phyloP scores from a whole-genome alignment of 1,140 invertebrate species.

The Druon quercuslanigerum region DNA sequence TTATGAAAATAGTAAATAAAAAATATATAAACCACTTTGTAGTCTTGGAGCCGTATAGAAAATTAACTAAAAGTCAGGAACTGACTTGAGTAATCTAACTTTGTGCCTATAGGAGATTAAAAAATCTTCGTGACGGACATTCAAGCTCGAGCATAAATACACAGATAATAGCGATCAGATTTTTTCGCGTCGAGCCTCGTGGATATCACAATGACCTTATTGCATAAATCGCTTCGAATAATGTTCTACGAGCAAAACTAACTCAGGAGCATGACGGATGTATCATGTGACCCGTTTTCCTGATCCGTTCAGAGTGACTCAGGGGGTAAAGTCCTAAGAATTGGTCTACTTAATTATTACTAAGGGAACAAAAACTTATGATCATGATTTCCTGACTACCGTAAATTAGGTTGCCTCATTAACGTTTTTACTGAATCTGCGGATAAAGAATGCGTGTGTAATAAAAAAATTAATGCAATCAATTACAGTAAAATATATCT shows the following conservation, averaged over 20 bases:
- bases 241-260: background rate
- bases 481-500: conserved; percentile 11
- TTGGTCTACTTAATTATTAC: too few species aligned
- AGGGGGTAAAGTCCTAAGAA: conserved; percentile 1
- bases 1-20: too few species aligned
- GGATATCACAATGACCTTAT: conserved; percentile 28
- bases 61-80: too few species aligned
- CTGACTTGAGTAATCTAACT: conserved; percentile 6
- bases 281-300: conserved; percentile 20
- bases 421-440: too few species aligned
- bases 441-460: background rate
- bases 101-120: conserved; percentile 12
- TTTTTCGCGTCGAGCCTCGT: conserved; percentile 6
- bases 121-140: conserved; percentile 21
- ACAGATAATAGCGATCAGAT: conserved; percentile 26
- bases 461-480: conserved; percentile 18
- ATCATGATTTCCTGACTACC: too few species aligned
- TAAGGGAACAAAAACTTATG: too few species aligned
- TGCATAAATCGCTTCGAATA: conserved; percentile 27
- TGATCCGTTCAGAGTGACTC: conserved; percentile 22
- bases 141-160: conserved; percentile 15
- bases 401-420: too few species aligned
- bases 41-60: too few species aligned
- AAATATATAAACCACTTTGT: too few species aligned
- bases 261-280: conserved; percentile 18